A percentile compares a stretch with the other conserved stretches of the same genome.
Conservation (phyloP, 2,113 vertebrate species). For the Paraplagusia blochii region DNA sequence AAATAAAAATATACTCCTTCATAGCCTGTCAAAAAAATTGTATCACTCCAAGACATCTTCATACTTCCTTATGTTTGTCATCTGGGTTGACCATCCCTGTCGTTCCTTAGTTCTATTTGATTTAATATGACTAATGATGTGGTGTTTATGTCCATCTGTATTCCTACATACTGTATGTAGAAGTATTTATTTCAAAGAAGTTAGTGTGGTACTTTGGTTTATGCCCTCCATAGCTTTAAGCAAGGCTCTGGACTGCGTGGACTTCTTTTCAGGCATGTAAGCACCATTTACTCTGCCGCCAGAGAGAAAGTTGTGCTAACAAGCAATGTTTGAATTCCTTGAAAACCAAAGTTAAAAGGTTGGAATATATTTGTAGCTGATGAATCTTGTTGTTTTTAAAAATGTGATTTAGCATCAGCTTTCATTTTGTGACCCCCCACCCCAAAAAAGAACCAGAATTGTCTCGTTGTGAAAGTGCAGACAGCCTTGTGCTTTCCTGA, state of each 20-base stretch:
- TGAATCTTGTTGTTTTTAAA: neutral
- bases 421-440: neutral
- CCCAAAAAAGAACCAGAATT: neutral
- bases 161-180: too few species aligned
- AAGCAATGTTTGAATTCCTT: conserved; percentile 32
- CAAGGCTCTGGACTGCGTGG: neutral
- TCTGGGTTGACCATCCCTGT: too few species aligned
- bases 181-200: too few species aligned
- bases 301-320: neutral
- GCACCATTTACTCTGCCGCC: neutral
- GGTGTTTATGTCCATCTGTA: too few species aligned
- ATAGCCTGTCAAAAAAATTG: too few species aligned
- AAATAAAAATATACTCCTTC: too few species aligned
- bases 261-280: neutral
- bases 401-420: neutral
- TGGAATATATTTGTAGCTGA: neutral
- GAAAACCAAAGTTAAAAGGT: too few species aligned
- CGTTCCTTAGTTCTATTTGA: too few species aligned
- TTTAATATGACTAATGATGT: too few species aligned
- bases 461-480: neutral
- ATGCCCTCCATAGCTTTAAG: neutral
- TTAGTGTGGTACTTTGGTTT: too few species aligned
- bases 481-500: conserved; percentile 17
- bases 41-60: too few species aligned
- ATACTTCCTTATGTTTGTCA: too few species aligned